Evolutionary conservation across 2,113 vertebrate genomes (phyloP).

Genomic region (Micronisus gabar): DNA sequence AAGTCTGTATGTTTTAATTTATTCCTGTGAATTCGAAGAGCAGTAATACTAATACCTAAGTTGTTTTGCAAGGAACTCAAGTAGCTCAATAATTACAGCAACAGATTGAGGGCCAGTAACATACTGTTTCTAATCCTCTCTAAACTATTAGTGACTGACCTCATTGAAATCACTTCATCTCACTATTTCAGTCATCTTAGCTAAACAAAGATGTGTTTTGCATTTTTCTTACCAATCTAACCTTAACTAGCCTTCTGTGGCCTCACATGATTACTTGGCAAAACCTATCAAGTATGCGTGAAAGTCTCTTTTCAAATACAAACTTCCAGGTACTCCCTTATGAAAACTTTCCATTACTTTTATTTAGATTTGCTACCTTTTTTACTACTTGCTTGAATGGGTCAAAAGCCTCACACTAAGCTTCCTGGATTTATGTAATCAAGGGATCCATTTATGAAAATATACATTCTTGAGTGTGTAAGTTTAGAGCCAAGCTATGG

Average conservation of each 20-base stretch:
- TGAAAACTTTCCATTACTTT: neutral
- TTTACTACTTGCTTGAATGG: neutral
- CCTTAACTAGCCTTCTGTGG: neutral
- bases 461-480: neutral
- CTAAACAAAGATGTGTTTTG: neutral
- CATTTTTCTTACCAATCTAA: neutral
- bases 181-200: neutral
- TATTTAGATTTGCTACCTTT: neutral
- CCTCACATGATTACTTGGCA: neutral
- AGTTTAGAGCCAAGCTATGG: neutral
- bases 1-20: neutral
- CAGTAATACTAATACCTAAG: neutral
- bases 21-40: neutral
- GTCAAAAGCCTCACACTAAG: neutral
- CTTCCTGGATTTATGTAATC: neutral
- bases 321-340: neutral
- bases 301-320: neutral
- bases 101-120: neutral
- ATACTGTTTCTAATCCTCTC: conserved; percentile 28
- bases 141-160: conserved; percentile 24
- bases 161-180: conserved; percentile 1
- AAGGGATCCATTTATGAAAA: neutral
- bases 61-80: neutral
- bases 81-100: neutral
- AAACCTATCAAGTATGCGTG: neutral